A percentile compares a stretch with the other conserved stretches of the same genome.
Conservation (phyloP, 2,888 invertebrate species). For the Lymantria monacha region DNA sequence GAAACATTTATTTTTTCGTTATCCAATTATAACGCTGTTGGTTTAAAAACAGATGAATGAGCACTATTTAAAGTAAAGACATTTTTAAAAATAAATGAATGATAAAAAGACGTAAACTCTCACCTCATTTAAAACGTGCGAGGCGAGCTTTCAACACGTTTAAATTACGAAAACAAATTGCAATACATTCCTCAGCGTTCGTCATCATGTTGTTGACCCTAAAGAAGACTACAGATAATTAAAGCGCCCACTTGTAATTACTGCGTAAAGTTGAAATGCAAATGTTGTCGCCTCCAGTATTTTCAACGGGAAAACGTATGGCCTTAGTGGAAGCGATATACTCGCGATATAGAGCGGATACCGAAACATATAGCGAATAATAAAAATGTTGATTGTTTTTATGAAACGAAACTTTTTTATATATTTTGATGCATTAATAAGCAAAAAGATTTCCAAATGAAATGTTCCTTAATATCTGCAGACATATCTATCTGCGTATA, state of each 20-base stretch:
- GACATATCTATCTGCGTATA: too few relatives aligned
- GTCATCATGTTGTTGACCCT: slow-evolving; percentile 54
- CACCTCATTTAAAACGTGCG: slow-evolving; percentile 16
- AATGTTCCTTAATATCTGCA: too few relatives aligned
- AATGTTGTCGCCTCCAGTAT: slow-evolving; percentile 71
- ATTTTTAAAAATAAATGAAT: background rate
- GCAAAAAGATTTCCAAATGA: too few relatives aligned
- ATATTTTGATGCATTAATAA: background rate
- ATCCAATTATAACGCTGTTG: too few relatives aligned
- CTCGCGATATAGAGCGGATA: background rate
- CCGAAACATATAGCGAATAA: background rate
- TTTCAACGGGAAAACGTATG: slow-evolving; percentile 32
- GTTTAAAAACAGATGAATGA: background rate
- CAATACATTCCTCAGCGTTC: slow-evolving; percentile 59
- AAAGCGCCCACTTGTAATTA: slow-evolving; percentile 73
- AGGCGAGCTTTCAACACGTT: slow-evolving; percentile 48
- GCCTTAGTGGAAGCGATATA: slow-evolving; percentile 7
- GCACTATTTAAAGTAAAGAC: background rate
- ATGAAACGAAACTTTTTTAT: background rate
- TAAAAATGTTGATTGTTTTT: background rate
- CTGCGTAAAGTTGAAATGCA: slow-evolving; percentile 71
- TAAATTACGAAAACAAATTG: slow-evolving; percentile 73
- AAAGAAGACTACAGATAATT: slow-evolving; percentile 50
- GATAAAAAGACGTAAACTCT: slow-evolving; percentile 13
- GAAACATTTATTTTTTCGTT: too few relatives aligned